A percentile compares a stretch with the other conserved stretches of the same genome.
Evolutionary conservation across 2,888 invertebrate species (phyloP).

Genomic region (Zaprionus obscuricornis): DNA sequence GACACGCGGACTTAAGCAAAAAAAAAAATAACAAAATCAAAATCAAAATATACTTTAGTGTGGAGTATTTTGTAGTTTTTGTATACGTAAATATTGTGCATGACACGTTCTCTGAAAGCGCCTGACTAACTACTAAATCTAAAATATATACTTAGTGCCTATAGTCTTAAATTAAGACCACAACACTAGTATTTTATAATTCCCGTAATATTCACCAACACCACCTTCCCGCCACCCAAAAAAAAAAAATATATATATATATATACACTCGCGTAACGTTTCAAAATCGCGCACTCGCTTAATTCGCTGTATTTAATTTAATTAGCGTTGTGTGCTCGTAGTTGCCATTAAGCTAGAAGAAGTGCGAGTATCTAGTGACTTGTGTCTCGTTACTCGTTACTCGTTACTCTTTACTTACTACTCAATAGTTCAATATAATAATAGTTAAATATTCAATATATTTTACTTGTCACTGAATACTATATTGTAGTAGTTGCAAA

Average conservation of each 20-base stretch:
- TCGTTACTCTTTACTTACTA: background rate
- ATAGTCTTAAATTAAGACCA: conserved; percentile 35
- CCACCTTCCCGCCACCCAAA: too few relatives aligned
- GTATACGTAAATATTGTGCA: conserved; percentile 58
- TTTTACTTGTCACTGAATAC: too few relatives aligned
- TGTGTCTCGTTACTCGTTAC: background rate
- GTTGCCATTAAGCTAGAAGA: conserved; percentile 22
- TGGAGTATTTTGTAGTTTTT: conserved; percentile 51
- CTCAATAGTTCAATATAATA: too few relatives aligned
- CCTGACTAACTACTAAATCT: too few relatives aligned
- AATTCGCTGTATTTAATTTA: conserved; percentile 22
- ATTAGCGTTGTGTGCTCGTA: conserved; percentile 26
- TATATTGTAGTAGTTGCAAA: too few relatives aligned
- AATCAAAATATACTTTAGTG: too few relatives aligned
- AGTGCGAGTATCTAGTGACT: conserved; percentile 6
- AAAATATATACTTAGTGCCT: conserved; percentile 32
- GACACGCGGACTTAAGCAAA: conserved; percentile 23
- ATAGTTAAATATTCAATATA: too few relatives aligned
- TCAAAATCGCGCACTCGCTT: conserved; percentile 49
- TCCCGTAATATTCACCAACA: too few relatives aligned
- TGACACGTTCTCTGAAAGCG: conserved; percentile 50
- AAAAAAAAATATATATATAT: background rate
- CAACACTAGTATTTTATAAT: too few relatives aligned
- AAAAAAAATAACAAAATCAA: conserved; percentile 5
- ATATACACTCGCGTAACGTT: conserved; percentile 16